phyloP scores from a whole-genome alignment of 2,113 vertebrate genomes.

The Colinus virginianus region DNA sequence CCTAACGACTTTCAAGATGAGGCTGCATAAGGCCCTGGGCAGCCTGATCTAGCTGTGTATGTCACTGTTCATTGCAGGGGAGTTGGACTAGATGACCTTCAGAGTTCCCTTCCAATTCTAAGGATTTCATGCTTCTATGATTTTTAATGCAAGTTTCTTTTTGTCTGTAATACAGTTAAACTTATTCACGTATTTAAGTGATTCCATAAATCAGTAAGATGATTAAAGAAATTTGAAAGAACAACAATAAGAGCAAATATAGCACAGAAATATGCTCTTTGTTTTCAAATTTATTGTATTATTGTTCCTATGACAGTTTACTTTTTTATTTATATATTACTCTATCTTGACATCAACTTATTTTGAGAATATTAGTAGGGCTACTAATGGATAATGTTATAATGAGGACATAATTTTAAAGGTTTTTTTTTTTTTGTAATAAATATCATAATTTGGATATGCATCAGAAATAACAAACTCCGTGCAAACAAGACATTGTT shows the following conservation, averaged over 20 bases:
- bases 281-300: neutral
- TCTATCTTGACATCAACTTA: neutral
- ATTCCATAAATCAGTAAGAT: neutral
- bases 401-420: neutral
- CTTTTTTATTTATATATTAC: neutral
- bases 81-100: no score
- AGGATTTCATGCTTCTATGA: no score
- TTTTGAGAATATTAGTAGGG: neutral
- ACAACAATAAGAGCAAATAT: neutral
- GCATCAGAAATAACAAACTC: neutral
- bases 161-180: neutral
- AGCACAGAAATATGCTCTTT: accelerated
- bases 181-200: neutral
- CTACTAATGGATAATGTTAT: neutral
- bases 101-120: no score
- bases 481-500: neutral
- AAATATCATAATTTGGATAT: neutral
- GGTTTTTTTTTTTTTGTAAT: neutral
- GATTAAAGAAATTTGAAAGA: neutral
- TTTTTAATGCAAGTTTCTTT: neutral
- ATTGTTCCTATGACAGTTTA: neutral
- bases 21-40: no score
- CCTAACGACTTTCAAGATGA: no score
- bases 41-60: no score
- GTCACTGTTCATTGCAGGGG: no score